phyloP scores from a whole-genome alignment of 2,113 vertebrate genomes.

The Casuarius casuarius region DNA sequence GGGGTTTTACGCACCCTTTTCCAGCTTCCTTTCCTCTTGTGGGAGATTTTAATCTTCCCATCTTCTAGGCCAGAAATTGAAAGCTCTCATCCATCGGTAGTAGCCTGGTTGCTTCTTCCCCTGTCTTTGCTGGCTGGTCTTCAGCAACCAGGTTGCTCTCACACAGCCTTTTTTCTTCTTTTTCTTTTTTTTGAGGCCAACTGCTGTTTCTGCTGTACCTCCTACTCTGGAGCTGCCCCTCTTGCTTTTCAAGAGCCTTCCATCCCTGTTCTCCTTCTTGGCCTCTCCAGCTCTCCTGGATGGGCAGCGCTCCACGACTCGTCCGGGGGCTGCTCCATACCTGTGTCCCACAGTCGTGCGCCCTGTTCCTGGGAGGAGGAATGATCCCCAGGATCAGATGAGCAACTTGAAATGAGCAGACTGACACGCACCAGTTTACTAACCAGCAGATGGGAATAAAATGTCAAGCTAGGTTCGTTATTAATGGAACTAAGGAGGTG shows the following conservation, averaged over 20 bases:
- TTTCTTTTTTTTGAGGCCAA: background rate
- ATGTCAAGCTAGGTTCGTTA: background rate
- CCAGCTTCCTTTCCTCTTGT: background rate
- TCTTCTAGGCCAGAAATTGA: background rate
- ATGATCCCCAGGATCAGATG: background rate
- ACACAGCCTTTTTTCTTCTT: background rate
- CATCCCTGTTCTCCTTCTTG: background rate
- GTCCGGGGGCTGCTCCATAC: background rate
- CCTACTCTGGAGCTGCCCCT: background rate
- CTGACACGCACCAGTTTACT: background rate
- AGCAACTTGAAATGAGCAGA: background rate
- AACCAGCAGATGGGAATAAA: rapidly evolving
- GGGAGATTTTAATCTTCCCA: background rate
- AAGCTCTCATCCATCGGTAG: background rate
- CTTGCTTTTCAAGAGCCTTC: background rate
- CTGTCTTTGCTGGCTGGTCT: background rate
- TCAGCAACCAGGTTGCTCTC: background rate
- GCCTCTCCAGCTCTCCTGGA: background rate
- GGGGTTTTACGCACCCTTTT: background rate
- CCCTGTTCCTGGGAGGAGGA: background rate
- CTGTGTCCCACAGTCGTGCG: background rate
- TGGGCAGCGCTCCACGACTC: background rate
- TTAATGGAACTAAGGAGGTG: background rate
- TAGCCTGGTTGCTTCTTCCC: background rate
- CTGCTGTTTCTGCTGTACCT: background rate